phyloP scores from a whole-genome alignment of 2,888 invertebrate genomes.

The Xanthorhoe designata region DNA sequence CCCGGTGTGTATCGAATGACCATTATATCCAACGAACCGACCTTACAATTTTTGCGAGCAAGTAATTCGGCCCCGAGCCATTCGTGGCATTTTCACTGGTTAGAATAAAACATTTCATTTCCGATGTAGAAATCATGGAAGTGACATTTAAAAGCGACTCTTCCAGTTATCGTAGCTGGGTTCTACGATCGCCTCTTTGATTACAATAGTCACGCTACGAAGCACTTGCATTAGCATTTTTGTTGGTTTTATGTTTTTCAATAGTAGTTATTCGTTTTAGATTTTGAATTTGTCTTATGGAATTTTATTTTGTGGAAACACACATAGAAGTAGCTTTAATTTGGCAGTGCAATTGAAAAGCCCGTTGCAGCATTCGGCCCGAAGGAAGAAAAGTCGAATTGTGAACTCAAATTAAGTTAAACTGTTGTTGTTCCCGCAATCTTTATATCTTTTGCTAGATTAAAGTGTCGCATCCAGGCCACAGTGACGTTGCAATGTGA shows the following conservation, averaged over 20 bases:
- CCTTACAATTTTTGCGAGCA: slow-evolving; percentile 72
- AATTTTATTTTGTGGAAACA: background rate
- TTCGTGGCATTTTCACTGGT: slow-evolving; percentile 75
- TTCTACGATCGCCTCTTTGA: background rate
- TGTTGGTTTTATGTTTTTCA: no score
- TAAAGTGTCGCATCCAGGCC: slow-evolving; percentile 63
- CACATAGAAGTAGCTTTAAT: background rate
- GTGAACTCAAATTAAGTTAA: background rate
- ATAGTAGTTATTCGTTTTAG: no score
- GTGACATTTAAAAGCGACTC: slow-evolving; percentile 39
- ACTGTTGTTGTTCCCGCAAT: slow-evolving; percentile 10
- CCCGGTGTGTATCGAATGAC: slow-evolving; percentile 60
- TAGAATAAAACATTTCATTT: slow-evolving; percentile 78
- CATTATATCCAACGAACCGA: slow-evolving; percentile 67
- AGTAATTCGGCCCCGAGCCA: slow-evolving; percentile 73
- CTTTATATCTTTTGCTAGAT: slow-evolving; percentile 39
- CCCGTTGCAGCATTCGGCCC: background rate
- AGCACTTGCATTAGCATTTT: background rate
- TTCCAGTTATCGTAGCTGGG: background rate
- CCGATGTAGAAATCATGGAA: slow-evolving; percentile 63
- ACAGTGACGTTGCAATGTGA: slow-evolving; percentile 51
- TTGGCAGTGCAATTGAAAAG: background rate
- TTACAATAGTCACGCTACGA: background rate
- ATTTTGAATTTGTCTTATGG: background rate
- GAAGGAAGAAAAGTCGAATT: background rate